Percentiles rank a stretch among this genome's conserved stretches.
These are phyloP conservation scores for Thymelicus sylvestris DNA, from an alignment of 2,888 invertebrate species.

Conservation along the genomic window DNA sequence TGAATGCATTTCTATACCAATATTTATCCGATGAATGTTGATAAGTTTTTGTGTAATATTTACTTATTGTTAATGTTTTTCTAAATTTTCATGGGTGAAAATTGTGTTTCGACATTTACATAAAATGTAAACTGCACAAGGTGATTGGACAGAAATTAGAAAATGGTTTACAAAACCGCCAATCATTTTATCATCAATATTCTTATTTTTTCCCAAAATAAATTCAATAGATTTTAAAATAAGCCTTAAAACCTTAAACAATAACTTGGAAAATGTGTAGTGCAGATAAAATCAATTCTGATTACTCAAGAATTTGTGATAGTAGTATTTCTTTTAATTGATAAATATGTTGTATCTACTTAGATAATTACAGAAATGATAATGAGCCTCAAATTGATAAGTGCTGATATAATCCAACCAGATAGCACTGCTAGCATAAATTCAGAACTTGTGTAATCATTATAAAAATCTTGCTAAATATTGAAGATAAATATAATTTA, in stretches of 20 bases:
- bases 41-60: too few relatives aligned
- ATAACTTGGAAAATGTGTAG: too few relatives aligned
- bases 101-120: neutral
- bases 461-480: neutral
- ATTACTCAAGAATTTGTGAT: constrained; percentile 7
- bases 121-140: neutral
- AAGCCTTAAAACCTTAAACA: too few relatives aligned
- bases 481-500: too few relatives aligned
- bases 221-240: too few relatives aligned
- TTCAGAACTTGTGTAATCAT: neutral
- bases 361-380: constrained; percentile 15
- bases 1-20: too few relatives aligned
- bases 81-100: neutral
- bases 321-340: constrained; percentile 7
- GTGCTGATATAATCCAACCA: neutral
- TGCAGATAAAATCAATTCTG: neutral
- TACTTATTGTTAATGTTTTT: neutral
- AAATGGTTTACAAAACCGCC: too few relatives aligned
- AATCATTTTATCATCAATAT: too few relatives aligned
- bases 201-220: too few relatives aligned
- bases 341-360: neutral
- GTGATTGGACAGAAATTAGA: too few relatives aligned
- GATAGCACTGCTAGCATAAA: neutral
- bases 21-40: too few relatives aligned
- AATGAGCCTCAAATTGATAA: constrained; percentile 20